Base-by-base conservation (phyloP, 2,113 vertebrate genomes). In the Odocoileus hemionus region DNA sequence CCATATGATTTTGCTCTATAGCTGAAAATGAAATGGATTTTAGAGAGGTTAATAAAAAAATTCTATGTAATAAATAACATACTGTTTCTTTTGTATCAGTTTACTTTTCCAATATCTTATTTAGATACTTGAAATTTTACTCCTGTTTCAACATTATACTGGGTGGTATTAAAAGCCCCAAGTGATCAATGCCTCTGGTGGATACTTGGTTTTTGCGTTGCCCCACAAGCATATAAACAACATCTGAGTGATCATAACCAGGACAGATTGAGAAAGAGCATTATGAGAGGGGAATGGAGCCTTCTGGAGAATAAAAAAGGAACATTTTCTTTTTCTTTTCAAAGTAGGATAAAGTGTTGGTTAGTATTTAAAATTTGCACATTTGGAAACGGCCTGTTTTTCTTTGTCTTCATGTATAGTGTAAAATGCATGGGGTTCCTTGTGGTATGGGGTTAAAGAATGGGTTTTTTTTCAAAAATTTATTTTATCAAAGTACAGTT, bases 111-210 rank as follows among this genome's bases (percentile, higher is more conserved):
- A 26, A 1, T 28, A 2, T 39, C 84, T 67, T 84, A 50, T 36
- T 10, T 19, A 86, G 52, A 36, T 54, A 7, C 19, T 58, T 88
- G 47, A 85, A 96, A 47, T 92, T 50, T 84, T 88, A 30, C 12
- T 92, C 17, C 95, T 93, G 26, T 97, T 97, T 97, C 94, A 97
- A 96, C 91, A 97, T 96, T 95, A 0, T 76, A 52, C 76, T 94
- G 90, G 43, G n/a, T 58, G 89, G 58, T 36, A 96, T 84, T 96
- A 82, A 88, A 98, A 78, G 28, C 74, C 1, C 1, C 45, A 91
- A 82, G 57, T 21, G n/a, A 26, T 33, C 54, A 25, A 60, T 36
- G 12, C 19, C 57, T 96, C 84, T 87, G 58, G 67, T 55, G 52
- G 54, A 36, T 33, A 26, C 30, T 96, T 89, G 52, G 9, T 11